Evolutionary conservation across 1,140 invertebrate species (phyloP).

Genomic region (Wasmannia auropunctata): DNA sequence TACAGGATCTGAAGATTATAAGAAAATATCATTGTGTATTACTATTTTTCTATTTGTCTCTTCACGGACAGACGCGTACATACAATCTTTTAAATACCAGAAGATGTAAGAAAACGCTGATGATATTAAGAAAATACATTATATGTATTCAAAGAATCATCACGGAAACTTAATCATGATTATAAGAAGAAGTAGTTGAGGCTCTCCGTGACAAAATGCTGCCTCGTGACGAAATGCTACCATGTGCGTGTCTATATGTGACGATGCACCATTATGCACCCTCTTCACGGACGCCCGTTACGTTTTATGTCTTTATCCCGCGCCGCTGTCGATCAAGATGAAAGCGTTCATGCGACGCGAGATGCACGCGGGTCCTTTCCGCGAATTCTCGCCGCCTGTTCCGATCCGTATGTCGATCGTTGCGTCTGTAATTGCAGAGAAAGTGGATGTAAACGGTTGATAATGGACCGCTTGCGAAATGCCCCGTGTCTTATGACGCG

Average conservation of each 20-base stretch:
- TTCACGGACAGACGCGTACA: neutral
- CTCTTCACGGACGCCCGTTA: constrained; percentile 77
- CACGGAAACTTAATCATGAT: neutral
- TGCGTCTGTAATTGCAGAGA: constrained; percentile 49
- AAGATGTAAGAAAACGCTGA: neutral
- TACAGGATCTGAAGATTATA: no score
- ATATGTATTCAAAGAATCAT: neutral
- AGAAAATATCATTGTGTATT: neutral
- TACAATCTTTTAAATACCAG: neutral
- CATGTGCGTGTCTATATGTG: constrained; percentile 23
- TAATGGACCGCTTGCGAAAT: constrained; percentile 39
- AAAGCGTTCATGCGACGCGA: constrained; percentile 67
- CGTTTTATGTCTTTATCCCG: constrained; percentile 82
- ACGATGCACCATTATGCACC: constrained; percentile 68
- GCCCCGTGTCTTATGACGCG: neutral
- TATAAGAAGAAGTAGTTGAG: neutral
- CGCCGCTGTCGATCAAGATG: constrained; percentile 73
- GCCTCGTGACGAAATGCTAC: neutral
- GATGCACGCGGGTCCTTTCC: constrained; percentile 49
- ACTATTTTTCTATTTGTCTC: neutral
- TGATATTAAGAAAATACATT: neutral
- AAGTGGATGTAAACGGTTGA: constrained; percentile 29
- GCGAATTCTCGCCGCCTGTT: constrained; percentile 24
- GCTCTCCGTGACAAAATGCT: constrained; percentile 5
- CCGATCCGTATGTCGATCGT: constrained; percentile 32